These are phyloP conservation scores for Noctua janthina DNA, from an alignment of 2,888 invertebrate genomes.

Conservation along the genomic window DNA sequence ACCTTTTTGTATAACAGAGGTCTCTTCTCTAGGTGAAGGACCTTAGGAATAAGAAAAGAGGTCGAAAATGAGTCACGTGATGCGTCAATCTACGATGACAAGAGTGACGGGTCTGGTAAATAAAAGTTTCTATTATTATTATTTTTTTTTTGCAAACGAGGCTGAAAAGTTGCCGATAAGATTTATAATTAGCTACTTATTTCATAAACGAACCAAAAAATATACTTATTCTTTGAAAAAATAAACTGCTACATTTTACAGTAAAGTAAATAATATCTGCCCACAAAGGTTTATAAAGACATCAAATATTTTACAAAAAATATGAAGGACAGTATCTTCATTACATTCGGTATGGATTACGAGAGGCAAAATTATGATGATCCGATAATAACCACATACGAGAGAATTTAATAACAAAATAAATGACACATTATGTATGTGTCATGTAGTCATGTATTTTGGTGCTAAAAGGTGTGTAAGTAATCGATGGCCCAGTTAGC, in stretches of 20 bases:
- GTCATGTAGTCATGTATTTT: neutral
- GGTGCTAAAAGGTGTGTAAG: neutral
- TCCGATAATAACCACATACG: neutral
- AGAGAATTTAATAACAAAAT: neutral
- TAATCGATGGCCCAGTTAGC: neutral
- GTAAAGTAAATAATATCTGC: neutral
- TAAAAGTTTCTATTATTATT: neutral
- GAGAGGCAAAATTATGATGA: conserved; percentile 6
- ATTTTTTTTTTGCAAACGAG: neutral
- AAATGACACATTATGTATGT: too few species aligned
- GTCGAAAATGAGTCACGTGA: neutral
- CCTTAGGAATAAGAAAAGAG: neutral
- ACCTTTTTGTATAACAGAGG: conserved; percentile 15
- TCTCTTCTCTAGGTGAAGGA: conserved; percentile 14
- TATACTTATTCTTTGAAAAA: neutral
- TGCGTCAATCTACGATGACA: neutral
- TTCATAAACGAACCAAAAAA: neutral
- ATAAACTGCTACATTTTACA: neutral
- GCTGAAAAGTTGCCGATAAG: neutral
- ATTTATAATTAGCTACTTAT: neutral
- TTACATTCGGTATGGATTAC: neutral
- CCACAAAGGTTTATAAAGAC: neutral
- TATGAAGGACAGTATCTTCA: neutral
- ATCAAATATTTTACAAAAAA: neutral
- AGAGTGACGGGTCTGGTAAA: neutral